A percentile compares a stretch with the other conserved stretches of the same genome.
phyloP scores from a whole-genome alignment of 2,113 vertebrate genomes.

The Planiliza haematocheilus region DNA sequence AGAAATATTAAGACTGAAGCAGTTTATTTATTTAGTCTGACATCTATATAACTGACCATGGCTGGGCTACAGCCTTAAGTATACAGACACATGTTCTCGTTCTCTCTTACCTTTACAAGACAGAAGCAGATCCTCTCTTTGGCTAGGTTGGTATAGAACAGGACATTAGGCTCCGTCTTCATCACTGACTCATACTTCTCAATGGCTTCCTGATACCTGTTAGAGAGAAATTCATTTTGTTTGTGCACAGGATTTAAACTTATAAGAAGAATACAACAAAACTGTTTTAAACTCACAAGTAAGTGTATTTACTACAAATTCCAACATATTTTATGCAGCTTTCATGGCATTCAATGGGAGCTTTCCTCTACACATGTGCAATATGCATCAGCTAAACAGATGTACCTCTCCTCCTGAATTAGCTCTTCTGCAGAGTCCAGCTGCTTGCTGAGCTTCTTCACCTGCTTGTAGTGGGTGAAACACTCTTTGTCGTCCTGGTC shows the following conservation, averaged over 20 bases:
- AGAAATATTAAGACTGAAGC: neutral
- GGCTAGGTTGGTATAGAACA: slow-evolving; percentile 82
- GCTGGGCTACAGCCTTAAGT: neutral
- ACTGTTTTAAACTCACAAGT: too few species aligned
- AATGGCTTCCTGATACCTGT: slow-evolving; percentile 83
- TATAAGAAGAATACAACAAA: too few species aligned
- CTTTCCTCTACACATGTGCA: too few species aligned
- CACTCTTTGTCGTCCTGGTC: slow-evolving; percentile 89
- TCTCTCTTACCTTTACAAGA: slow-evolving; percentile 81
- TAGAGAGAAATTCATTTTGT: neutral
- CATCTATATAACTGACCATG: too few species aligned
- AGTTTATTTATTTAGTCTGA: too few species aligned
- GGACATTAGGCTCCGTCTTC: slow-evolving; percentile 82
- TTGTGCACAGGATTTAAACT: too few species aligned
- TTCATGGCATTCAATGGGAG: too few species aligned
- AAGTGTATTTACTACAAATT: neutral
- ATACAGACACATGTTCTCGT: neutral
- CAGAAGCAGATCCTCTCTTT: slow-evolving; percentile 87
- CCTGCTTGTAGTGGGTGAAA: slow-evolving; percentile 87
- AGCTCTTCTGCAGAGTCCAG: slow-evolving; percentile 85
- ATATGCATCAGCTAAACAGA: neutral
- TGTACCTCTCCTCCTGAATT: slow-evolving; percentile 78
- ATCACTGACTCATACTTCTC: slow-evolving; percentile 85
- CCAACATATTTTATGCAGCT: too few species aligned
- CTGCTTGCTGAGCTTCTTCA: slow-evolving; percentile 88